phyloP scores from a whole-genome alignment of 2,797 vertebrate genomes.

The Lerista edwardsae region DNA sequence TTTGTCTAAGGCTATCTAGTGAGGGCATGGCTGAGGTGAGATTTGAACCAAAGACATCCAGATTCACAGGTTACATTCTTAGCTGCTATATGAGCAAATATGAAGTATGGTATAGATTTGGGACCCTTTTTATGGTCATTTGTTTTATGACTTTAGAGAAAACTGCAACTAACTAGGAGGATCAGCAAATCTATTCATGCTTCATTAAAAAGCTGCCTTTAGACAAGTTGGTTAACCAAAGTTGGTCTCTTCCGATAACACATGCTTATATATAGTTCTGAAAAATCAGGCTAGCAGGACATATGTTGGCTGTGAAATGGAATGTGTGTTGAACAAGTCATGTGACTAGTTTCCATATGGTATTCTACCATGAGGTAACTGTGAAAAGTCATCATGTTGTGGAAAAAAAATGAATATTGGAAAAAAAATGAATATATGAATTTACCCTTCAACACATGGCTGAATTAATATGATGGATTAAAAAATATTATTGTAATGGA shows the following conservation, averaged over 20 bases:
- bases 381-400: too few species aligned
- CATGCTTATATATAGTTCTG: too few species aligned
- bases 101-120: neutral
- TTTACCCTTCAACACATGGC: neutral
- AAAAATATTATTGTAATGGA: neutral
- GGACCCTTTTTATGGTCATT: slow-evolving; percentile 18
- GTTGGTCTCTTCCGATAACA: too few species aligned
- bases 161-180: slow-evolving; percentile 23
- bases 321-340: neutral
- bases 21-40: too few species aligned
- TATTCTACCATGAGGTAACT: neutral
- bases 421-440: neutral
- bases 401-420: too few species aligned
- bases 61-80: neutral
- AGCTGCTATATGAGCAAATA: too few species aligned
- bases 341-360: neutral
- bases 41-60: too few species aligned
- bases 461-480: neutral
- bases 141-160: neutral
- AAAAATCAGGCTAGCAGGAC: neutral
- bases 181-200: neutral
- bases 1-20: too few species aligned
- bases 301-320: neutral
- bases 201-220: too few species aligned
- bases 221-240: too few species aligned